Evolutionary conservation across 2,113 vertebrate genomes (phyloP).

Genomic region (Sclerurus mexicanus): DNA sequence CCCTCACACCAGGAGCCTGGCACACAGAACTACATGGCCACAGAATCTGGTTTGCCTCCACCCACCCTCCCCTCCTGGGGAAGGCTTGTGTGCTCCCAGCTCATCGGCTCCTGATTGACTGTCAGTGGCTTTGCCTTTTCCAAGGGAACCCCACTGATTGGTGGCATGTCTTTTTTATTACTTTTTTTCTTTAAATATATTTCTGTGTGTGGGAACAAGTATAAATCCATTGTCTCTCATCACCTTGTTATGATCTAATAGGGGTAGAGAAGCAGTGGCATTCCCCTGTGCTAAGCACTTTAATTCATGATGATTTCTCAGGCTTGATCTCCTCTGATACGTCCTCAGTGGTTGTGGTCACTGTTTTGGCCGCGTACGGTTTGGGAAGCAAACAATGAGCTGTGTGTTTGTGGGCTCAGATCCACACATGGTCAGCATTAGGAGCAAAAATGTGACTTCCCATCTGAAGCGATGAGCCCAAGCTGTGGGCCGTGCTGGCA

Average conservation of each 20-base stretch:
- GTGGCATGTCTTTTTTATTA: background rate
- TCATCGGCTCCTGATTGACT: background rate
- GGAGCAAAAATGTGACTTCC: background rate
- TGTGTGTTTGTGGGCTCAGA: background rate
- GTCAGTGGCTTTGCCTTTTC: background rate
- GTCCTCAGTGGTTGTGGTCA: slow-evolving; percentile 5
- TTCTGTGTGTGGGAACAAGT: background rate
- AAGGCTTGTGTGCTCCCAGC: accelerated
- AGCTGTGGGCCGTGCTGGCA: background rate
- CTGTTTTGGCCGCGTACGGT: background rate
- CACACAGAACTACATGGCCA: accelerated
- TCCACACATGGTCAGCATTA: slow-evolving; percentile 40
- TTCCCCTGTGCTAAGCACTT: slow-evolving; percentile 3
- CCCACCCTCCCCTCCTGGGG: background rate
- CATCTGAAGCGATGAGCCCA: background rate
- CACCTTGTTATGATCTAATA: slow-evolving; percentile 33
- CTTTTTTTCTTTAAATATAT: background rate
- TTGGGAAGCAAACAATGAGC: slow-evolving; percentile 20
- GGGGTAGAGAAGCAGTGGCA: background rate
- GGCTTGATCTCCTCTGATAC: background rate
- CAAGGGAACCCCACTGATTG: background rate
- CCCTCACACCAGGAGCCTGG: background rate
- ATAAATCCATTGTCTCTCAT: slow-evolving; percentile 40
- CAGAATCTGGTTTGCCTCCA: background rate
- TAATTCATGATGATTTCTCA: slow-evolving; percentile 44